These are phyloP conservation scores for Panagrolaimus sp. DNA, from an alignment of 1,140 invertebrate genomes.

Conservation along the genomic window DNA sequence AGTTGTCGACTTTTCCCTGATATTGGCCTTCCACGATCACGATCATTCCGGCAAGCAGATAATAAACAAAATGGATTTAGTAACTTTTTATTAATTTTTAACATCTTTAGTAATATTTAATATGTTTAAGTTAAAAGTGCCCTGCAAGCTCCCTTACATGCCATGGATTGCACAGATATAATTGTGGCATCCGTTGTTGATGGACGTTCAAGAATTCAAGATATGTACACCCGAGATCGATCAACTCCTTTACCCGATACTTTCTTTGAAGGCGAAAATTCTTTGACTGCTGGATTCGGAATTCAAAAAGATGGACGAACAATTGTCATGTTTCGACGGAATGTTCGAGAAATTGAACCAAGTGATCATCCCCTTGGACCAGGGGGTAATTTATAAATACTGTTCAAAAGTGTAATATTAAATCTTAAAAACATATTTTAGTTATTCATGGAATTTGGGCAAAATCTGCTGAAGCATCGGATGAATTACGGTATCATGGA, in stretches of 20 bases:
- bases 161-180: slow-evolving; percentile 45
- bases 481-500: slow-evolving; percentile 3
- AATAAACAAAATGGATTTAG: slow-evolving; percentile 30
- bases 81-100: not conserved
- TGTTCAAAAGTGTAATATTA: slow-evolving; percentile 40
- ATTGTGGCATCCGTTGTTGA: slow-evolving; percentile 40
- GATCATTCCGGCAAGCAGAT: slow-evolving; percentile 15
- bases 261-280: slow-evolving; percentile 44
- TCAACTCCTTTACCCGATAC: slow-evolving; percentile 41
- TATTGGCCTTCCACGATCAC: not conserved
- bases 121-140: slow-evolving; percentile 37
- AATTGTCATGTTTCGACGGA: slow-evolving; percentile 43
- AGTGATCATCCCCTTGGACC: slow-evolving; percentile 45
- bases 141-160: slow-evolving; percentile 37
- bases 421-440: slow-evolving; percentile 31
- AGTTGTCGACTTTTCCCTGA: slow-evolving; percentile 44
- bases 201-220: slow-evolving; percentile 41
- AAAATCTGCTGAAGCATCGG: not conserved
- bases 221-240: slow-evolving; percentile 48
- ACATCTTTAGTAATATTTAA: not conserved
- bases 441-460: not conserved
- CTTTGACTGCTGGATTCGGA: slow-evolving; percentile 41
- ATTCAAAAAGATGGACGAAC: slow-evolving; percentile 35
- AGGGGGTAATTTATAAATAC: slow-evolving; percentile 38
- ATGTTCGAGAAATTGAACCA: slow-evolving; percentile 45